Percentiles rank a stretch among this genome's conserved stretches.
phyloP scores from a whole-genome alignment of 1,140 invertebrate genomes.

The Cydia splendana region DNA sequence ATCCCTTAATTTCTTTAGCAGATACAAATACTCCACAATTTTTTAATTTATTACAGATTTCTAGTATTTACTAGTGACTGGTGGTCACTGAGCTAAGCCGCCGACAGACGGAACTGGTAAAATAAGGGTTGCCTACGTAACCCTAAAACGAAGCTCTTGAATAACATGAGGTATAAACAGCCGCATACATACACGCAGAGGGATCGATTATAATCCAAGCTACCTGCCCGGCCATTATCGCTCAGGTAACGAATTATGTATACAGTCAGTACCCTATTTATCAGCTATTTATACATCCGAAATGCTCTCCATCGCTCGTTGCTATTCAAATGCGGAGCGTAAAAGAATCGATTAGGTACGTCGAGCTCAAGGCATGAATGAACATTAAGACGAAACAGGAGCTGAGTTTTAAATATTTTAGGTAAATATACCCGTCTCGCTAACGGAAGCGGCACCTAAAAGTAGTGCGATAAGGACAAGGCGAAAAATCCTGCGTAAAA shows the following conservation, averaged over 20 bases:
- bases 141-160: not conserved
- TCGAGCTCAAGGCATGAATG: constrained; percentile 36
- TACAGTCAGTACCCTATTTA: constrained; percentile 44
- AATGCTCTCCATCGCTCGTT: constrained; percentile 42
- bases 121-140: not conserved
- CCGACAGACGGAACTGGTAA: not conserved
- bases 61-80: not conserved
- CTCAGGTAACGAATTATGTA: constrained; percentile 66
- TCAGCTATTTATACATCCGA: constrained; percentile 50
- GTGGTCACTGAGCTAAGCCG: not conserved
- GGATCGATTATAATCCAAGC: constrained; percentile 57
- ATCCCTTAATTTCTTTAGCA: no score
- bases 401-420: no score
- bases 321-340: constrained; percentile 43
- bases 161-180: constrained; percentile 20
- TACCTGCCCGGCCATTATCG: constrained; percentile 59
- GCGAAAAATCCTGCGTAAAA: no score
- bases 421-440: no score
- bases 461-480: no score
- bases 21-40: no score
- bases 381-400: no score
- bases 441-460: no score
- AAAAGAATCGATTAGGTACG: constrained; percentile 33
- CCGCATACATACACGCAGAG: constrained; percentile 40
- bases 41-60: no score